A percentile compares a stretch with the other conserved stretches of the same genome.
Conservation (phyloP, 2,113 vertebrate species). For the Fregata magnificens region DNA sequence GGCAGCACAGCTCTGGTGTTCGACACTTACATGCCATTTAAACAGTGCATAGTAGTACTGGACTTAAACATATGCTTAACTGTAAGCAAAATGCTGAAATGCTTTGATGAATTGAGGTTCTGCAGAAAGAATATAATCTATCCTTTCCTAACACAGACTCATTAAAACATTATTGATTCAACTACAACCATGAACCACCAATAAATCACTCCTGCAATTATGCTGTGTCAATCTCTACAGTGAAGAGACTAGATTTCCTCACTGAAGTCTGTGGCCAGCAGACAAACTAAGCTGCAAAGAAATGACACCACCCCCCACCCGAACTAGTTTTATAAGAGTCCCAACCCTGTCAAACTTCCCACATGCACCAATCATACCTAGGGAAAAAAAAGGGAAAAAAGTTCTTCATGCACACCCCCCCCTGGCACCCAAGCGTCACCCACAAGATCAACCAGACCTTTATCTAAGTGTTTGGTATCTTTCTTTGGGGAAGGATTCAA, state of each 20-base stretch:
- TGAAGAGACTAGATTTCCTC: background rate
- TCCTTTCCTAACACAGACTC: background rate
- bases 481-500: background rate
- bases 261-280: background rate
- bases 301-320: background rate
- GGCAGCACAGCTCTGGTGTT: background rate
- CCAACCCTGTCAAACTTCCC: background rate
- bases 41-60: fast-evolving
- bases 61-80: background rate
- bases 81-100: background rate
- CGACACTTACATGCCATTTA: background rate
- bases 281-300: background rate
- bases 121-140: background rate
- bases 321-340: background rate
- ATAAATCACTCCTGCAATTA: background rate
- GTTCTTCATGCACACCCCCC: background rate
- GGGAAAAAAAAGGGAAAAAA: too few relatives aligned
- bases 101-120: background rate
- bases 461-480: background rate
- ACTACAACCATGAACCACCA: background rate
- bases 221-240: background rate
- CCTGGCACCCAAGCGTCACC: background rate
- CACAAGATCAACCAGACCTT: background rate
- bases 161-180: background rate
- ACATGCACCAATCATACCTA: background rate